Percentiles rank a stretch among this genome's conserved stretches.
Conservation (phyloP, 1,140 invertebrate genomes). For the Gryon sp. region DNA sequence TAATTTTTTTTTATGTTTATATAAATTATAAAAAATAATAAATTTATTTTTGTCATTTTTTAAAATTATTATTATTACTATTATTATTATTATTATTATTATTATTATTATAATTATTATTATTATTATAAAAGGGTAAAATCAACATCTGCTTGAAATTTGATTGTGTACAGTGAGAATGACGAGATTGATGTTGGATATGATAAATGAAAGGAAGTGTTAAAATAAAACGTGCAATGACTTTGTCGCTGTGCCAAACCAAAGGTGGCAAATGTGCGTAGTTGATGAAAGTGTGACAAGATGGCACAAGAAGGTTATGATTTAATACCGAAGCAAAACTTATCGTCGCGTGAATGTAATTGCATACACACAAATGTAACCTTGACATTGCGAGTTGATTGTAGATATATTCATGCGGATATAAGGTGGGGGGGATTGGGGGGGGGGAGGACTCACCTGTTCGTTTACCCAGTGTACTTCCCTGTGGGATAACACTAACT, state of each 20-base stretch:
- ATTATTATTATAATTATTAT: no score
- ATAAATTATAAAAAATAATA: neutral
- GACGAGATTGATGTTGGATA: slow-evolving; percentile 29
- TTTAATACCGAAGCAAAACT: slow-evolving; percentile 28
- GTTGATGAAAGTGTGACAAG: slow-evolving; percentile 52
- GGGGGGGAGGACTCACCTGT: no score
- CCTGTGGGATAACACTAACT: slow-evolving; percentile 19
- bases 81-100: no score
- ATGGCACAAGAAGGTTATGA: slow-evolving; percentile 29
- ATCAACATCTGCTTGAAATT: no score
- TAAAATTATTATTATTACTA: no score
- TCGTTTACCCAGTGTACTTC: slow-evolving; percentile 39
- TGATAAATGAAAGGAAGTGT: slow-evolving; percentile 32
- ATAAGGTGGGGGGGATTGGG: no score
- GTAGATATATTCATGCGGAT: no score
- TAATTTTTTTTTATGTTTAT: neutral
- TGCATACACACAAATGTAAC: slow-evolving; percentile 60
- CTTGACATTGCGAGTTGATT: slow-evolving; percentile 64
- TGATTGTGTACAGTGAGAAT: neutral
- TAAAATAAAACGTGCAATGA: slow-evolving; percentile 39
- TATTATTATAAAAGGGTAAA: no score
- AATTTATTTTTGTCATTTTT: no score
- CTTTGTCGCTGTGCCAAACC: slow-evolving; percentile 24
- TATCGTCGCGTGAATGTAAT: slow-evolving; percentile 66
- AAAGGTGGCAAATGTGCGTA: slow-evolving; percentile 36